A percentile compares a stretch with the other conserved stretches of the same genome.
Conservation (phyloP, 2,888 invertebrate species). For the Mythimna ferrago region DNA sequence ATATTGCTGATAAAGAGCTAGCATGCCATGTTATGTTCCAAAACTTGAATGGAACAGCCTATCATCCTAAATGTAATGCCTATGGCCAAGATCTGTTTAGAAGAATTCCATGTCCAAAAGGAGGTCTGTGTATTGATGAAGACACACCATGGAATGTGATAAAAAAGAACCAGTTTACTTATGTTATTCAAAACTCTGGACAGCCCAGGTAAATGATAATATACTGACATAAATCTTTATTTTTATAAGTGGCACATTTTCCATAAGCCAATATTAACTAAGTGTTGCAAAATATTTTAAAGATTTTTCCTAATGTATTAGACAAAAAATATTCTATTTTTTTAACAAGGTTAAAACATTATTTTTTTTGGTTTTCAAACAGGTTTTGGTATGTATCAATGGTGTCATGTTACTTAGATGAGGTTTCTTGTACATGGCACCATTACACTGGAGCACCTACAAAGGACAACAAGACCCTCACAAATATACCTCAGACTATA, state of each 20-base stretch:
- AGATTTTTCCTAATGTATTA: neutral
- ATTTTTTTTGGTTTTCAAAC: constrained; percentile 74
- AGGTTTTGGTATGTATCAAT: constrained; percentile 99
- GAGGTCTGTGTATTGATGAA: constrained; percentile 95
- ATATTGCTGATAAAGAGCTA: constrained; percentile 91
- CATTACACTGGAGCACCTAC: constrained; percentile 90
- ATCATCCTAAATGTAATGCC: constrained; percentile 95
- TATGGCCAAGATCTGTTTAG: constrained; percentile 95
- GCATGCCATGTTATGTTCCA: constrained; percentile 97
- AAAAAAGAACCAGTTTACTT: constrained; percentile 97
- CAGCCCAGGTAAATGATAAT: constrained; percentile 94
- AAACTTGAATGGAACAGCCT: constrained; percentile 95
- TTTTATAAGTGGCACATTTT: neutral
- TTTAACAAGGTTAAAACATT: neutral
- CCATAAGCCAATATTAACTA: neutral
- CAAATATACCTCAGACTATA: constrained; percentile 80
- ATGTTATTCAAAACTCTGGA: constrained; percentile 96
- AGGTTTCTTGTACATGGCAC: constrained; percentile 95
- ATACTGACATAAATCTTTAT: neutral
- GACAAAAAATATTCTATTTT: neutral
- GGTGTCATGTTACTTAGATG: constrained; percentile 97
- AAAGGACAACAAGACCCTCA: constrained; percentile 79
- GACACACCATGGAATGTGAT: constrained; percentile 96
- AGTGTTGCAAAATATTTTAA: neutral
- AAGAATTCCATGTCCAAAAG: constrained; percentile 95